A percentile compares a stretch with the other conserved stretches of the same genome.
phyloP scores from a whole-genome alignment of 2,797 vertebrate genomes.

The Saguinus oedipus region DNA sequence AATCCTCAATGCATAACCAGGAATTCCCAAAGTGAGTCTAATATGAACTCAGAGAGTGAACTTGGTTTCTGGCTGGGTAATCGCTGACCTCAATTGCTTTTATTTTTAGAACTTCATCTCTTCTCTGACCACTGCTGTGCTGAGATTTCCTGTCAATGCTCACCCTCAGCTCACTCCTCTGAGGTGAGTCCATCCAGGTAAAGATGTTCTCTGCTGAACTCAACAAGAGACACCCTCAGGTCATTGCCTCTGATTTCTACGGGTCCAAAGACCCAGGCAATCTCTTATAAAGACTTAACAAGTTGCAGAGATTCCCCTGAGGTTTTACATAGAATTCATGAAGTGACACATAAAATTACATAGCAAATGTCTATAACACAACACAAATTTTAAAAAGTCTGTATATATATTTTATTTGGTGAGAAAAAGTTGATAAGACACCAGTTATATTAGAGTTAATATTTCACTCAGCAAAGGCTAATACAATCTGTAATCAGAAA shows the following conservation, averaged over 20 bases:
- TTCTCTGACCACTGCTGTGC: not conserved
- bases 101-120: constrained; percentile 57
- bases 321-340: not conserved
- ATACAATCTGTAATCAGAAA: not conserved
- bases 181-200: not conserved
- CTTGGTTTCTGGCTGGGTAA: not conserved
- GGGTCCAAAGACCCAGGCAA: not conserved
- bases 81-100: not conserved
- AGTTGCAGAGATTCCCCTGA: not conserved
- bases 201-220: constrained; percentile 44
- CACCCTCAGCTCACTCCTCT: not conserved
- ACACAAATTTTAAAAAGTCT: not conserved
- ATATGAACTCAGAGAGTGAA: not conserved
- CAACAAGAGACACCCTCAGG: not conserved
- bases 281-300: not conserved
- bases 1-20: not conserved
- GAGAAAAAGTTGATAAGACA: not conserved
- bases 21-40: not conserved
- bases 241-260: not conserved
- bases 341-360: not conserved
- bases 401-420: not conserved
- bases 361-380: not conserved
- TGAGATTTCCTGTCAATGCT: constrained; percentile 44
- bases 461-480: not conserved
- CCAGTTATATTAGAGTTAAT: not conserved